These are phyloP conservation scores for Melopsittacus undulatus DNA, from an alignment of 2,797 vertebrate genomes.

Conservation along the genomic window DNA sequence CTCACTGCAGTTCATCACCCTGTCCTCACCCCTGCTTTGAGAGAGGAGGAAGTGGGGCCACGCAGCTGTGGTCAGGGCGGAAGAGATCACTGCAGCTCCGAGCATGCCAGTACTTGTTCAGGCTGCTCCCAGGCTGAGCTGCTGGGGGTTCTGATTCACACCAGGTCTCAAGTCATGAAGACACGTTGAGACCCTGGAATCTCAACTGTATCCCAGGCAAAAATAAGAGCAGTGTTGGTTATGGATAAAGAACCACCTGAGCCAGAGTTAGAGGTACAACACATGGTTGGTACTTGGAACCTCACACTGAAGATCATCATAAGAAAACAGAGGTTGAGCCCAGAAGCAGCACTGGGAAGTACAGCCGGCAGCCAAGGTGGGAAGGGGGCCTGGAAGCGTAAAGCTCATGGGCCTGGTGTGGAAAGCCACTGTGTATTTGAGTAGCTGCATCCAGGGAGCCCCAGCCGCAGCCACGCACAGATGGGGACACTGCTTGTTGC, in stretches of 20 bases:
- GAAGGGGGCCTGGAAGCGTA: background rate
- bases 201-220: background rate
- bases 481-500: background rate
- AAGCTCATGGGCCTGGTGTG: background rate
- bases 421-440: background rate
- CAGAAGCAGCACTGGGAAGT: background rate
- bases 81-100: background rate
- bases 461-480: accelerated
- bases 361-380: background rate
- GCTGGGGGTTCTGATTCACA: background rate
- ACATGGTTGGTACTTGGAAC: accelerated
- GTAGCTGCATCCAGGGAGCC: background rate
- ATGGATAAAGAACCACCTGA: background rate
- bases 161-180: background rate
- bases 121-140: background rate
- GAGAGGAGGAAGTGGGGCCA: background rate
- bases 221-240: background rate
- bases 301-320: background rate
- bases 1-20: accelerated
- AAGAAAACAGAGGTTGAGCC: background rate
- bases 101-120: background rate
- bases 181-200: background rate
- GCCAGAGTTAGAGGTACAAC: background rate
- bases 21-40: background rate
- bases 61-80: background rate